A percentile compares a stretch with the other conserved stretches of the same genome.
These are phyloP conservation scores for Arothron firmamentum DNA, from an alignment of 2,113 vertebrate species.

Conservation along the genomic window DNA sequence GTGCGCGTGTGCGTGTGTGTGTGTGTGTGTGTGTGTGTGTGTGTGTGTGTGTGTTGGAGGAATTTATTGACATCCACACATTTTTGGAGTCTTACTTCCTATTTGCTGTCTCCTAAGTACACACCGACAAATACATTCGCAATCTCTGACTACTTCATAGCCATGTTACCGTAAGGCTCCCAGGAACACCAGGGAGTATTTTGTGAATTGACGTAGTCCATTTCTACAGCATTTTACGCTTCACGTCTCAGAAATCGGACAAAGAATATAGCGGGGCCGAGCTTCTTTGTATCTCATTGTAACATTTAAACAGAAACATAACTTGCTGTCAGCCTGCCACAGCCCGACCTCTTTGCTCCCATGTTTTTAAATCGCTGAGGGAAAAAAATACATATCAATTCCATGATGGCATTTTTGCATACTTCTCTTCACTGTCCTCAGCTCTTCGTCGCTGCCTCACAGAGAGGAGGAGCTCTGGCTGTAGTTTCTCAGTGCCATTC, in stretches of 20 bases:
- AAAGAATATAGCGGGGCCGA: constrained; percentile 41
- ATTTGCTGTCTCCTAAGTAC: constrained; percentile 4
- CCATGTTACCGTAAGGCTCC: constrained; percentile 88
- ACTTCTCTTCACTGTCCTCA: neutral
- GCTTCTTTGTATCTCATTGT: constrained; percentile 45
- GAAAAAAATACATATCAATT: constrained; percentile 34
- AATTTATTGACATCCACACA: constrained; percentile 19
- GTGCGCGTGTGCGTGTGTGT: no score
- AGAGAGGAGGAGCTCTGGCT: constrained; percentile 98
- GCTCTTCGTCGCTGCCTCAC: constrained; percentile 72
- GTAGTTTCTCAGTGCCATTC: constrained; percentile 92
- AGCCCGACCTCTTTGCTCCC: constrained; percentile 19
- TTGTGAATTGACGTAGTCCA: constrained; percentile 24
- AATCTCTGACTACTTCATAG: constrained; percentile 82
- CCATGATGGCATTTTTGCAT: neutral
- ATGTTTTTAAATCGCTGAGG: constrained; percentile 14
- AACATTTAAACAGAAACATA: constrained; percentile 71
- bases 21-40: no score
- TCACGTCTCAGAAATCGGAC: constrained; percentile 31
- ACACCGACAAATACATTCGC: constrained; percentile 35
- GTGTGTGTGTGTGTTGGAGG: no score
- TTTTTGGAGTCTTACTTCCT: constrained; percentile 26
- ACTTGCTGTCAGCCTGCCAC: constrained; percentile 36
- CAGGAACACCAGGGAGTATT: constrained; percentile 42
- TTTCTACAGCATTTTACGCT: constrained; percentile 18